Evolutionary conservation across 92 coral and sea anemone species (phyloP).

Genomic region (Muricea muricata): DNA sequence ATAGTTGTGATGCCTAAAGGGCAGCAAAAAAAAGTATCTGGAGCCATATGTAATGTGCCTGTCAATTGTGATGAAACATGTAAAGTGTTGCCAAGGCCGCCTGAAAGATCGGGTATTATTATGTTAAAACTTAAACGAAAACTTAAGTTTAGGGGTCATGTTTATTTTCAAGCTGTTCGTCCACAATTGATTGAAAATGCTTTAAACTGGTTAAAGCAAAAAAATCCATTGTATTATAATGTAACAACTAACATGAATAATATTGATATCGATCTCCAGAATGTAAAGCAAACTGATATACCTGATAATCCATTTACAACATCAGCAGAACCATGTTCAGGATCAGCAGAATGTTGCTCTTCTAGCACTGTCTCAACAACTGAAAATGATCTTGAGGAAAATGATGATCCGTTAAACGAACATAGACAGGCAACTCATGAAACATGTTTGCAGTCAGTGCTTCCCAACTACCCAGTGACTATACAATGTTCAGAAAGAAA

Average conservation of each 20-base stretch:
- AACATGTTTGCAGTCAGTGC: neutral
- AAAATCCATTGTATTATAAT: neutral
- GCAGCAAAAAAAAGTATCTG: neutral
- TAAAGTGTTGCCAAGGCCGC: too few species aligned
- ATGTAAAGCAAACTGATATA: neutral
- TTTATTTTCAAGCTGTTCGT: neutral
- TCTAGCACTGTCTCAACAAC: too few species aligned
- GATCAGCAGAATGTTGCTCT: too few species aligned
- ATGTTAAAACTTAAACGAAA: too few species aligned
- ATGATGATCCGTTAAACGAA: neutral
- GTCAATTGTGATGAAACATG: neutral
- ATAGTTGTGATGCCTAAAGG: slow-evolving; percentile 55
- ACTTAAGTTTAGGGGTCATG: too few species aligned
- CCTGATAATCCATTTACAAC: too few species aligned
- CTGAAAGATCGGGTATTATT: too few species aligned
- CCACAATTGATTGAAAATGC: neutral
- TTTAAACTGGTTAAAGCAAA: neutral
- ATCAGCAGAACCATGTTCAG: too few species aligned
- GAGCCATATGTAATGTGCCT: neutral
- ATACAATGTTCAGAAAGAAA: neutral
- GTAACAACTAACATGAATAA: neutral
- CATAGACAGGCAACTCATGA: neutral
- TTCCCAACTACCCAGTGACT: neutral
- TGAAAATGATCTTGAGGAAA: neutral
- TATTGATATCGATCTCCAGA: neutral